Evolutionary conservation across 1,140 invertebrate species (phyloP).

Genomic region (Chlorops oryzae): DNA sequence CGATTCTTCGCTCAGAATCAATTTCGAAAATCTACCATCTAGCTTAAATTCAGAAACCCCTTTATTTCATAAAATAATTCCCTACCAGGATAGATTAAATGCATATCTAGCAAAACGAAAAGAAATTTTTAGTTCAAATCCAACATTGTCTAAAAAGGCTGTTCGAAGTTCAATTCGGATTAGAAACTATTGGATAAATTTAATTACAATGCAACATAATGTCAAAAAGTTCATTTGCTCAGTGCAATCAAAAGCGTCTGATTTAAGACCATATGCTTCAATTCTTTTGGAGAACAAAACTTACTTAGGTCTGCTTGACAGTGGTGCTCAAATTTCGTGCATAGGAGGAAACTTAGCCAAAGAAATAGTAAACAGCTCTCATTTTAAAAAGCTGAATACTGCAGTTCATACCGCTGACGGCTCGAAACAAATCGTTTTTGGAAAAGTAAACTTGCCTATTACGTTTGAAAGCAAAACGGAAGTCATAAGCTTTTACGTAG

Average conservation of each 20-base stretch:
- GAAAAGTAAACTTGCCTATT: too few species aligned
- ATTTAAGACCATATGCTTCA: conserved; percentile 4
- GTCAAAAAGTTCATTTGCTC: background rate
- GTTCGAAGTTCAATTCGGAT: too few species aligned
- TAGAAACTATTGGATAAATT: too few species aligned
- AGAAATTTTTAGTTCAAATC: conserved; percentile 3
- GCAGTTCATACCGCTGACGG: conserved; percentile 2
- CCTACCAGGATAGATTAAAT: conserved; percentile 6
- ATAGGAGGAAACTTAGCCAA: background rate
- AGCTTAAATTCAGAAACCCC: background rate
- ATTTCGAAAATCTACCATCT: background rate
- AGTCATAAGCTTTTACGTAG: too few species aligned
- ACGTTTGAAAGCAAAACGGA: too few species aligned
- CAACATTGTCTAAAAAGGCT: too few species aligned
- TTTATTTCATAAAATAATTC: background rate
- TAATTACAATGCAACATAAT: background rate
- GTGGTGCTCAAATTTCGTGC: background rate
- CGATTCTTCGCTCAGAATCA: background rate
- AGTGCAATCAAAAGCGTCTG: background rate
- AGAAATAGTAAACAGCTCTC: background rate
- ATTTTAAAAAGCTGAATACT: background rate
- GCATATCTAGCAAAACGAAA: background rate
- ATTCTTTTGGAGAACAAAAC: background rate
- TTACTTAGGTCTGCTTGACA: conserved; percentile 2
- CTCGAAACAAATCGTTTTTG: background rate